Percentiles rank a stretch among this genome's conserved stretches.
These are phyloP conservation scores for Epirrhoe tristata DNA, from an alignment of 2,888 invertebrate species.

Conservation along the genomic window DNA sequence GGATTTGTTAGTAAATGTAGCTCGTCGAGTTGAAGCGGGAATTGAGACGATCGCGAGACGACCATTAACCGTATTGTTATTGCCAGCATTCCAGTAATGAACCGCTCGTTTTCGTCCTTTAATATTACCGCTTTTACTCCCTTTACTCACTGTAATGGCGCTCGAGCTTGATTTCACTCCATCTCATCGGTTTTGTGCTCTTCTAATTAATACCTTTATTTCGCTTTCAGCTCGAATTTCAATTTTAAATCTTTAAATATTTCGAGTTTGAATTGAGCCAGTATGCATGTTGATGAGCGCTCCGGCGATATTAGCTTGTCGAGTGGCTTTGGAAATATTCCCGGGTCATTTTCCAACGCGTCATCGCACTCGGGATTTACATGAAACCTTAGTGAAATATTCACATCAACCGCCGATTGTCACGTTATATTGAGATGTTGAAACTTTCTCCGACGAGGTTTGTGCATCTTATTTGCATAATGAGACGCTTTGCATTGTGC, in stretches of 20 bases:
- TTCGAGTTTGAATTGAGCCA: conserved; percentile 63
- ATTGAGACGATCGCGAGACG: conserved; percentile 73
- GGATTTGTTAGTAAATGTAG: conserved; percentile 65
- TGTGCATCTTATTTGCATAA: conserved; percentile 79
- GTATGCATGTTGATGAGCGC: conserved; percentile 73
- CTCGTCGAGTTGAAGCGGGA: conserved; percentile 70
- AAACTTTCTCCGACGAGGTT: conserved; percentile 72
- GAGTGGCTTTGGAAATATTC: conserved; percentile 65
- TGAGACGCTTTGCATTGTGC: conserved; percentile 67
- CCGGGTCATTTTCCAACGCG: conserved; percentile 65
- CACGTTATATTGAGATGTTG: conserved; percentile 80
- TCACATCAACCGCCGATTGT: conserved; percentile 79
- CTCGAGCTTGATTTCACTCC: conserved; percentile 72
- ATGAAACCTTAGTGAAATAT: conserved; percentile 81
- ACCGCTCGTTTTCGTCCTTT: conserved; percentile 81
- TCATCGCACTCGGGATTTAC: conserved; percentile 70
- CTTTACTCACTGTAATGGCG: conserved; percentile 71
- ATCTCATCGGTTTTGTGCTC: conserved; percentile 67
- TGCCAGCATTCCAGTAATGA: conserved; percentile 81
- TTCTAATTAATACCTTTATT: conserved; percentile 72
- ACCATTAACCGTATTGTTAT: conserved; percentile 84
- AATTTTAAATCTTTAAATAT: conserved; percentile 66
- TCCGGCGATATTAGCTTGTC: conserved; percentile 70
- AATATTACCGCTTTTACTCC: conserved; percentile 75
- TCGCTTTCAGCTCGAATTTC: conserved; percentile 57